These are phyloP conservation scores for Oreochromis aureus DNA, from an alignment of 2,113 vertebrate genomes.

Conservation along the genomic window DNA sequence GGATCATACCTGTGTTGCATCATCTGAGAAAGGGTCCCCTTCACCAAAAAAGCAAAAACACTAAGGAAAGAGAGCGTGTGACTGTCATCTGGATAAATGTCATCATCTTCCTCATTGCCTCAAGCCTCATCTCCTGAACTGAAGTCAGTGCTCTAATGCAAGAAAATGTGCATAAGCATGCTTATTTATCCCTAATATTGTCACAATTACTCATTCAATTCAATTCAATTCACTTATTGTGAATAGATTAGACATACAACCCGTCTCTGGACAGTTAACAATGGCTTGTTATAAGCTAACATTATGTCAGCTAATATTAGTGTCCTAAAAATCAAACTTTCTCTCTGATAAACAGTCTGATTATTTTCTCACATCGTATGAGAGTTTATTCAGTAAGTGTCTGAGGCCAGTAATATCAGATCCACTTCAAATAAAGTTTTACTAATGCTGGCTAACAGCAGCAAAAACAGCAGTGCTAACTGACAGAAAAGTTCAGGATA, in stretches of 20 bases:
- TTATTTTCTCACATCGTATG: neutral
- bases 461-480: neutral
- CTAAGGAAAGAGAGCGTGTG: neutral
- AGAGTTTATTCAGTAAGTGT: neutral
- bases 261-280: neutral
- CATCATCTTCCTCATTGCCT: neutral
- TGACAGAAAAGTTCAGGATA: neutral
- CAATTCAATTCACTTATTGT: neutral
- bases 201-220: neutral
- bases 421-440: neutral
- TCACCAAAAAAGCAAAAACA: neutral
- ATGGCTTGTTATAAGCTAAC: neutral
- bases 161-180: neutral
- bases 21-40: neutral
- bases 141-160: neutral
- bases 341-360: neutral
- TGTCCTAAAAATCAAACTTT: neutral
- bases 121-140: neutral
- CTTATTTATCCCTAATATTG: neutral
- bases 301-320: neutral
- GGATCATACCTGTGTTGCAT: neutral
- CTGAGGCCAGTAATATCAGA: neutral
- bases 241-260: neutral
- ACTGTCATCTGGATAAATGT: neutral
- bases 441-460: neutral